Percentiles rank a stretch among this genome's conserved stretches.
These are phyloP conservation scores for Corythoichthys intestinalis DNA, from an alignment of 2,113 vertebrate genomes.

Conservation along the genomic window DNA sequence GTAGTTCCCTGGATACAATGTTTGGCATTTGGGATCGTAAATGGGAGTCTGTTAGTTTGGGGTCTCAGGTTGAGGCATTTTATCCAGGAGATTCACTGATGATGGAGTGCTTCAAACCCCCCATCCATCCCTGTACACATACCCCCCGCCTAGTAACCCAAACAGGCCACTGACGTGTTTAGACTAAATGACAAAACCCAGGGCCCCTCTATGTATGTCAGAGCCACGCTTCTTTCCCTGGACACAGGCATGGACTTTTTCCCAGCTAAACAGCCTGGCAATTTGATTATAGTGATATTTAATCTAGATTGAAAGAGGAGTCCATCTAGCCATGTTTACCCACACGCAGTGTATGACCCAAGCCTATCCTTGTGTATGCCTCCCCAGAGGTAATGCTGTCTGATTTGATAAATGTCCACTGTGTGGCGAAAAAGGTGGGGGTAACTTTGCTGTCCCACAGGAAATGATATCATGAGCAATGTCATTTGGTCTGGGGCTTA, in stretches of 20 bases:
- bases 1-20: constrained; percentile 26
- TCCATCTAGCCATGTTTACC: constrained; percentile 45
- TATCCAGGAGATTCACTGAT: constrained; percentile 69
- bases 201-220: constrained; percentile 57
- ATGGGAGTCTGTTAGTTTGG: constrained; percentile 47
- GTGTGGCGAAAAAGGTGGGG: constrained; percentile 56
- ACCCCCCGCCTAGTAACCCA: constrained; percentile 66
- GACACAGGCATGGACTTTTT: constrained; percentile 60
- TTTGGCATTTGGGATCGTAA: constrained; percentile 52
- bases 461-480: constrained; percentile 75
- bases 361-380: constrained; percentile 50
- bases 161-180: constrained; percentile 71
- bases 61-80: constrained; percentile 61
- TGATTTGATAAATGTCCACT: constrained; percentile 68
- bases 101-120: constrained; percentile 62
- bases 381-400: constrained; percentile 67
- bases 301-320: constrained; percentile 72
- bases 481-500: constrained; percentile 57
- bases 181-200: constrained; percentile 73
- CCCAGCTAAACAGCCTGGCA: constrained; percentile 51
- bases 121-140: constrained; percentile 43
- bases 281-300: constrained; percentile 73
- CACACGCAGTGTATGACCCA: constrained; percentile 62
- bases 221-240: constrained; percentile 54
- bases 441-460: constrained; percentile 66